These are phyloP conservation scores for Callyntrura guangdongensis DNA, from an alignment of 2,888 invertebrate species.

Conservation along the genomic window DNA sequence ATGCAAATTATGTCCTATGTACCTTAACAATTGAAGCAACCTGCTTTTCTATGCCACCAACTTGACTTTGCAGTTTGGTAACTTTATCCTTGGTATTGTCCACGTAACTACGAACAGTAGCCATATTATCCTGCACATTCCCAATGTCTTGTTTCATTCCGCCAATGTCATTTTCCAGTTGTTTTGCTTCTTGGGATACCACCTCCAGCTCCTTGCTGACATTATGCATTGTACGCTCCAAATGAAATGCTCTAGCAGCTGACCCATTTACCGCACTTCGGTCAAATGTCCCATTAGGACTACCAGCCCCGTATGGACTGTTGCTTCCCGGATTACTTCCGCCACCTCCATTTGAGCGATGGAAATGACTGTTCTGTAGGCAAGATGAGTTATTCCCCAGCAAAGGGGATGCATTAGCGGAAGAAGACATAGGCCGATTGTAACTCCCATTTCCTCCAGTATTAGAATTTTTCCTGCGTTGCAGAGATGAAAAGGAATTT, in stretches of 20 bases:
- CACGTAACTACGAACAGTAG: slow-evolving; percentile 78
- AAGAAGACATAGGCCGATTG: slow-evolving; percentile 42
- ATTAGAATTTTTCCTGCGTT: slow-evolving; percentile 69
- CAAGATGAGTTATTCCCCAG: slow-evolving; percentile 48
- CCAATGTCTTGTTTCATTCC: slow-evolving; percentile 82
- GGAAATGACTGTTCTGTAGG: slow-evolving; percentile 61
- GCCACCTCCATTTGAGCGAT: slow-evolving; percentile 53
- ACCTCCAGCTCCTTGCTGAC: slow-evolving; percentile 81
- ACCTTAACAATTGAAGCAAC: slow-evolving; percentile 81
- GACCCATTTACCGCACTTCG: slow-evolving; percentile 56
- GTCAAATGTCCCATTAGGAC: slow-evolving; percentile 75
- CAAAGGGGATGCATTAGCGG: slow-evolving; percentile 81
- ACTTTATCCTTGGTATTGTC: slow-evolving; percentile 80
- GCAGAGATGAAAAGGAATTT: slow-evolving; percentile 78
- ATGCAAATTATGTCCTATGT: too few species aligned
- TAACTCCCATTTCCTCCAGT: slow-evolving; percentile 28
- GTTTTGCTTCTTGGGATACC: slow-evolving; percentile 79
- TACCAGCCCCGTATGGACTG: slow-evolving; percentile 69
- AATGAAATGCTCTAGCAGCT: slow-evolving; percentile 63
- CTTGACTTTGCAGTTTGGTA: slow-evolving; percentile 77
- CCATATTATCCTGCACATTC: slow-evolving; percentile 82
- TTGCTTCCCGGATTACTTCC: slow-evolving; percentile 65
- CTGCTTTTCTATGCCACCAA: slow-evolving; percentile 81
- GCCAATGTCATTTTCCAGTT: slow-evolving; percentile 78
- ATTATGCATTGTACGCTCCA: slow-evolving; percentile 76